Conservation (phyloP, 2,113 vertebrate genomes). For the Perca schrenkii region DNA sequence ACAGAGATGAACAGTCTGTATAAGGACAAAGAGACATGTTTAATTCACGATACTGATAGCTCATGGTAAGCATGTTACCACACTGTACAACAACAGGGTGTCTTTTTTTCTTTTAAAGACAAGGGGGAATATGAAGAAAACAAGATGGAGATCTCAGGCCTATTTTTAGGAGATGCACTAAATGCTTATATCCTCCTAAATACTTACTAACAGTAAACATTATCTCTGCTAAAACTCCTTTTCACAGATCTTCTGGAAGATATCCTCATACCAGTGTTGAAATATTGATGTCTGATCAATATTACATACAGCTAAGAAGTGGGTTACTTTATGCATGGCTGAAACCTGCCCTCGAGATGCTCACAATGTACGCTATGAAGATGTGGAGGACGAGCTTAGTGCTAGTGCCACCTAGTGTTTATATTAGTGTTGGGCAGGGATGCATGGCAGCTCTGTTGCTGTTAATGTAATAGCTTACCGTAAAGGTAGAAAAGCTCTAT, state of each 20-base stretch:
- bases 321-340: not conserved
- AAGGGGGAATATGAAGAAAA: not conserved
- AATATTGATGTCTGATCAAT: not conserved
- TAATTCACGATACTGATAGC: not conserved
- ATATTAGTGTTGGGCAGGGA: not conserved
- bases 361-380: not conserved
- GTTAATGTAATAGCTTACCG: not conserved
- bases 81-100: not conserved
- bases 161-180: not conserved
- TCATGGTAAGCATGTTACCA: not conserved
- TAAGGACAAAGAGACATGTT: not conserved
- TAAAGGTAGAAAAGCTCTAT: not conserved
- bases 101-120: not conserved
- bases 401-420: constrained; percentile 50
- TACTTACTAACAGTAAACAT: not conserved
- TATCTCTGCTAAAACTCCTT: not conserved
- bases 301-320: not conserved
- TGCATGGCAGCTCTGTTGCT: not conserved
- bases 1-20: constrained; percentile 12
- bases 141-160: not conserved
- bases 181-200: not conserved
- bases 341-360: constrained; percentile 54
- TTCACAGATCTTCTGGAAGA: not conserved
- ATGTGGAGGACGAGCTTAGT: not conserved
- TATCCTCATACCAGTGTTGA: not conserved